Base-by-base conservation (phyloP, 2,797 vertebrate genomes). In the Catharus ustulatus region DNA sequence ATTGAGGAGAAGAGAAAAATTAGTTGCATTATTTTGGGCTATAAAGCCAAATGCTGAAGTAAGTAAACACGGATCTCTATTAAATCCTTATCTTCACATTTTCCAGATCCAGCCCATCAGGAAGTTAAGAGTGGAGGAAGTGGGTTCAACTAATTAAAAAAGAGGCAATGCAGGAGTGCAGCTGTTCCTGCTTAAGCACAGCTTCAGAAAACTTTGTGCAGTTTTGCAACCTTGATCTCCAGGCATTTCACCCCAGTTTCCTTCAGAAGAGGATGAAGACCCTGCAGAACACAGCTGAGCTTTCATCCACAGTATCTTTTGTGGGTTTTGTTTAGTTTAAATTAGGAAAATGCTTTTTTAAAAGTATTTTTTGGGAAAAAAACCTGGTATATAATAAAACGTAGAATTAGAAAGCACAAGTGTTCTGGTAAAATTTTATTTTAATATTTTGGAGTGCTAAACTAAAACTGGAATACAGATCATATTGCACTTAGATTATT, bases 91-190 rank as follows among this genome's bases (percentile, higher is more conserved):
- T 90, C 89, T 94, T 91, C 79, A 23, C 83, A 46, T 89, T 94
- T 94, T 94, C 93, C 69, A 91, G 87, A 63, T 38, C 64, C 83
- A 85, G 76, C 48, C 34, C 75, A 75, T 43, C 72, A 90, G 72
- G 84, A 93, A 91, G 52, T 27, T 71, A 3, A 38, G 64, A 67
- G 40, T 51, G 36, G 62, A 95, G 85, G 95, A 96, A 91, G 84
- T 51, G 91, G 87, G 58, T 88, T 89, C 86, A 83, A 80, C 77
- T 87, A 94, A 96, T 94, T 95, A 93, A 93, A 90, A 93, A 71
- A 66, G 68, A 46, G 80, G 82, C 64, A 84, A 17, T 26, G 15
- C 34, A 85, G 64, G 58, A 68, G 46, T 88, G 73, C 94, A 96
- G 94, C 91, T 95, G 91, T 75, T 94, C 67, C 74, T 86, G 91